These are phyloP conservation scores for Mormyrus iriodes DNA, from an alignment of 2,113 vertebrate species.

Conservation along the genomic window DNA sequence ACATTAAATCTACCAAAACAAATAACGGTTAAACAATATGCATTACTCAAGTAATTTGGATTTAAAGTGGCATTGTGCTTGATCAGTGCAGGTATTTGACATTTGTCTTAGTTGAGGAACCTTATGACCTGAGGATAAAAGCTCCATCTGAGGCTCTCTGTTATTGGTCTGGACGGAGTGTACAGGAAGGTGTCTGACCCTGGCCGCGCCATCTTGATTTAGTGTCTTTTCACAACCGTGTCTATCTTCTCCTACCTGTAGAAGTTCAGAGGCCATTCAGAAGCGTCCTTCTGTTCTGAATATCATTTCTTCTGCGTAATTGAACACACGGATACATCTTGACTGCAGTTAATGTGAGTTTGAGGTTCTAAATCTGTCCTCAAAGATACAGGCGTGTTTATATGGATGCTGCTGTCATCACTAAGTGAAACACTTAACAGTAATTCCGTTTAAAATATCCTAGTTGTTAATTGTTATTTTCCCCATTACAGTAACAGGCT, in stretches of 20 bases:
- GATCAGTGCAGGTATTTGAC: no score
- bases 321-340: neutral
- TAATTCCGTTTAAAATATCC: slow-evolving; percentile 4
- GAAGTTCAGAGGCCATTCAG: neutral
- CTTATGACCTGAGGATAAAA: no score
- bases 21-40: no score
- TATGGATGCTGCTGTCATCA: neutral
- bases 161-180: no score
- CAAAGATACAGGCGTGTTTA: neutral
- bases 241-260: neutral
- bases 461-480: slow-evolving; percentile 15
- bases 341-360: neutral
- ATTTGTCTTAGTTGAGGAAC: no score
- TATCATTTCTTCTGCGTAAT: neutral
- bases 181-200: no score
- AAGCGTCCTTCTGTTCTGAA: neutral
- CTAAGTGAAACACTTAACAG: slow-evolving; percentile 17
- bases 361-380: neutral
- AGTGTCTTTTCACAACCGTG: neutral
- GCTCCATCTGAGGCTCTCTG: no score
- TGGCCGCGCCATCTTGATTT: no score
- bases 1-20: no score
- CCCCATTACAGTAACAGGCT: slow-evolving; percentile 19
- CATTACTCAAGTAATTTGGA: no score
- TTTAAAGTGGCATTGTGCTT: no score